Conservation (phyloP, 2,113 vertebrate species). For the Glaucidium brasilianum region DNA sequence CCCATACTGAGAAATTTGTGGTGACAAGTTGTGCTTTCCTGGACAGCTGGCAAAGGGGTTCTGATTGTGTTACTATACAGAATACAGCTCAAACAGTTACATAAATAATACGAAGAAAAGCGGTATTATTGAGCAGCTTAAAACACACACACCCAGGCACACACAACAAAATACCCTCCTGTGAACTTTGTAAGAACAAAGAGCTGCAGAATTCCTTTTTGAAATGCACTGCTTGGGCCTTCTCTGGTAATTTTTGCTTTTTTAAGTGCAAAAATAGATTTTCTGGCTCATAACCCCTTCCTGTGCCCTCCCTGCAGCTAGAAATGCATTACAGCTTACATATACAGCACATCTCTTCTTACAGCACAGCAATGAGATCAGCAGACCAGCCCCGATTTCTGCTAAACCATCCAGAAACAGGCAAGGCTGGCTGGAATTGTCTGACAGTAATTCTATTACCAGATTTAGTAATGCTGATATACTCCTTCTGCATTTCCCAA, state of each 20-base stretch:
- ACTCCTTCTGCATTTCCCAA: not conserved
- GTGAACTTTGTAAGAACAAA: fast-evolving
- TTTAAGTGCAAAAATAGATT: not conserved
- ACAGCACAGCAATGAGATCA: not conserved
- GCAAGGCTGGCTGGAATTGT: not conserved
- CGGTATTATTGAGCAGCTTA: not conserved
- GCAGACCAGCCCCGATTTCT: not conserved
- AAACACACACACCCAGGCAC: not conserved
- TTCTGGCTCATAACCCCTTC: not conserved
- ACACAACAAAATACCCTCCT: no score
- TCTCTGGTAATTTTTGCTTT: not conserved
- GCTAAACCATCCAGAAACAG: not conserved
- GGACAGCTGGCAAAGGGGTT: not conserved
- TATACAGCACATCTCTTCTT: not conserved
- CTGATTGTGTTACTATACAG: not conserved
- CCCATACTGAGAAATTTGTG: not conserved
- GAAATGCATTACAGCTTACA: not conserved
- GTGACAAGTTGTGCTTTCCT: not conserved
- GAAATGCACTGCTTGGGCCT: not conserved
- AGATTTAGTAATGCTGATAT: not conserved
- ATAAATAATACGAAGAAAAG: not conserved
- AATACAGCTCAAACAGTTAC: not conserved
- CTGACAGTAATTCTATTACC: not conserved
- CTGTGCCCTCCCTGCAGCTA: not conserved
- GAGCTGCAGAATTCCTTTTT: not conserved